These are phyloP conservation scores for Sylvicola cinctus DNA, from an alignment of 2,888 invertebrate genomes.

Conservation along the genomic window DNA sequence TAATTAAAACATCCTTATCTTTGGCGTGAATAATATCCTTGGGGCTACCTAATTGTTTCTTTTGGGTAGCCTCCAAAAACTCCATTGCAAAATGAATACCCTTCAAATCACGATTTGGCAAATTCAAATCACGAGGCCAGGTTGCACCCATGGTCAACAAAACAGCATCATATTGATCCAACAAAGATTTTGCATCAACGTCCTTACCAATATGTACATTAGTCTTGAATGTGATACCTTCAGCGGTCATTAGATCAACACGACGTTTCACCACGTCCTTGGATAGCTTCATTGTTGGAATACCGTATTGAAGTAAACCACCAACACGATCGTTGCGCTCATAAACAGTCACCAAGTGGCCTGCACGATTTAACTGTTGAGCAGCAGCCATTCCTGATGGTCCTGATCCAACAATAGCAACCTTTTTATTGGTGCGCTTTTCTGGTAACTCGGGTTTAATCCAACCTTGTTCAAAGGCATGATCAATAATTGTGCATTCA, in stretches of 20 bases:
- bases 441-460: constrained; percentile 64
- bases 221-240: constrained; percentile 79
- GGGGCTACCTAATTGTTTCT: constrained; percentile 61
- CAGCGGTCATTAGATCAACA: constrained; percentile 64
- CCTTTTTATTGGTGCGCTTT: constrained; percentile 52
- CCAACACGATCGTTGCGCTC: constrained; percentile 92
- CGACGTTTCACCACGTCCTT: constrained; percentile 84
- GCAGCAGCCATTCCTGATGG: constrained; percentile 90
- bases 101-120: constrained; percentile 67
- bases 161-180: constrained; percentile 58
- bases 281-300: constrained; percentile 96
- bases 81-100: constrained; percentile 98
- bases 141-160: constrained; percentile 87
- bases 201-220: constrained; percentile 82
- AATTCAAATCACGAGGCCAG: constrained; percentile 81
- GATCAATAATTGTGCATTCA: constrained; percentile 96
- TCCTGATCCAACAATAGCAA: constrained; percentile 86
- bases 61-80: constrained; percentile 92
- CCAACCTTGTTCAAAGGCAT: constrained; percentile 94
- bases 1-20: constrained; percentile 85
- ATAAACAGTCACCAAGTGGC: constrained; percentile 89
- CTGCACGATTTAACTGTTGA: constrained; percentile 86
- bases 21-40: constrained; percentile 53
- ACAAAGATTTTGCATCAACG: constrained; percentile 50
- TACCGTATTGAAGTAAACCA: constrained; percentile 91